Percentiles rank a stretch among this genome's conserved stretches.
These are phyloP conservation scores for Albula glossodonta DNA, from an alignment of 2,113 vertebrate genomes.

Conservation along the genomic window DNA sequence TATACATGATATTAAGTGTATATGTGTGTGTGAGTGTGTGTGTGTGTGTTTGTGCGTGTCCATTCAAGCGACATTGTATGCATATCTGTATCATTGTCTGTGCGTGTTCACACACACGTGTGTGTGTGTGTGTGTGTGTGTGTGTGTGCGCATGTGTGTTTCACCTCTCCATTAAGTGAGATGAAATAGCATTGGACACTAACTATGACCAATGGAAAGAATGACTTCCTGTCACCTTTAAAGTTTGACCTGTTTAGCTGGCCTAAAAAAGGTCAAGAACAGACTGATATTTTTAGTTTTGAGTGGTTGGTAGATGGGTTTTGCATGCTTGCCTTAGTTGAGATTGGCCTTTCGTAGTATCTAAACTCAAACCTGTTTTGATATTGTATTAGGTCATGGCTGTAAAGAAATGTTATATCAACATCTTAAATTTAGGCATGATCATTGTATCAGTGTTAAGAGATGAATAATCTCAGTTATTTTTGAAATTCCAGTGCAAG, in stretches of 20 bases:
- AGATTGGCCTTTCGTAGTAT: too few relatives aligned
- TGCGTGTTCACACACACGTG: constrained; percentile 23
- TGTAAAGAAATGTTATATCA: background rate
- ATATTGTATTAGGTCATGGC: too few relatives aligned
- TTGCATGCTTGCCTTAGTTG: background rate
- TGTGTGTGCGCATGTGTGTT: background rate
- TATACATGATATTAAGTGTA: constrained; percentile 30
- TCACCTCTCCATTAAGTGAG: too few relatives aligned
- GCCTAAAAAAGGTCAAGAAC: background rate
- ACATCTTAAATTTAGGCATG: background rate
- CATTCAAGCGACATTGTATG: background rate
- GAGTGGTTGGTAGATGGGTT: background rate
- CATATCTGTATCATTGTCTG: constrained; percentile 14
- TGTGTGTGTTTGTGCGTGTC: constrained; percentile 20
- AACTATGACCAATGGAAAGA: background rate
- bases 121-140: background rate
- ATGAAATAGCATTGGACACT: background rate
- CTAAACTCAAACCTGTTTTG: too few relatives aligned
- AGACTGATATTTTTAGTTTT: background rate
- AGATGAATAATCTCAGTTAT: background rate
- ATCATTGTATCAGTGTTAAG: background rate
- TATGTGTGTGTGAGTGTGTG: constrained; percentile 35
- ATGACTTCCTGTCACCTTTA: background rate
- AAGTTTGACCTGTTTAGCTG: background rate
- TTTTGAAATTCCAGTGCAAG: background rate